Evolutionary conservation across 1,140 invertebrate species (phyloP), one percentile per base, ranked within the genome.

Genomic region (Cardiocondyla obscurior): DNA sequence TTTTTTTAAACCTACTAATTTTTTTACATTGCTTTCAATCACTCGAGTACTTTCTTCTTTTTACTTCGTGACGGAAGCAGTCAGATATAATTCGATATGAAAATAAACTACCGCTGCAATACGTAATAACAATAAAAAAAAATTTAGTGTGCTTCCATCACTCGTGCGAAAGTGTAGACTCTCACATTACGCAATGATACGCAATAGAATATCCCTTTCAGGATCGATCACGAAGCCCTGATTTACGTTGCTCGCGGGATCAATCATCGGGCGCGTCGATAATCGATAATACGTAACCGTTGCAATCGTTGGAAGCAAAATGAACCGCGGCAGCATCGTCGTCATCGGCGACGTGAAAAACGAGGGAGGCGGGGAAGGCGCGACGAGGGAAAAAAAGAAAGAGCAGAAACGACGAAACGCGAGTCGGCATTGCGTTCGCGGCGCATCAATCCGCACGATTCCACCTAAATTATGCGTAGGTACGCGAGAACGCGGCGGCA

Each of bases 401-500:
- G 58, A 16, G 16, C 16, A 10, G 46, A 39, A 39, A 65, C 30
- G 60, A 22, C 46, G 60, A 53, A 79, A 79, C 33, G 74, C 46
- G 60, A 67, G 30, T 28, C 73, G 16, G 57, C 42, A 8, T 64
- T 64, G 73, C 72, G 72, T 49, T 76, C 72, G 72, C 76, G 25
- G 60, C 70, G 39, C 46, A 82, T 76, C 81, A 65, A 79, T 82
- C 39, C 62, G 70, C 79, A 72, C 81, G 84, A 86, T 83, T 87
- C 84, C 46, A 44, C 62, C 65, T 67, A 82, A 87, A 87, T 87
- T 87, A 86, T 83, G 65, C 85, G 81, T 72, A 58, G 72, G 51
- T 86, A 53, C 44, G 69, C 67, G 44, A 44, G 81, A 57, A 83
- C 62, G n/a, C 46, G 36, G 60, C 19, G 72, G 70, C 58, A 46